Base-by-base conservation (phyloP, 2,888 invertebrate genomes). In the Cheilosia urbana region DNA sequence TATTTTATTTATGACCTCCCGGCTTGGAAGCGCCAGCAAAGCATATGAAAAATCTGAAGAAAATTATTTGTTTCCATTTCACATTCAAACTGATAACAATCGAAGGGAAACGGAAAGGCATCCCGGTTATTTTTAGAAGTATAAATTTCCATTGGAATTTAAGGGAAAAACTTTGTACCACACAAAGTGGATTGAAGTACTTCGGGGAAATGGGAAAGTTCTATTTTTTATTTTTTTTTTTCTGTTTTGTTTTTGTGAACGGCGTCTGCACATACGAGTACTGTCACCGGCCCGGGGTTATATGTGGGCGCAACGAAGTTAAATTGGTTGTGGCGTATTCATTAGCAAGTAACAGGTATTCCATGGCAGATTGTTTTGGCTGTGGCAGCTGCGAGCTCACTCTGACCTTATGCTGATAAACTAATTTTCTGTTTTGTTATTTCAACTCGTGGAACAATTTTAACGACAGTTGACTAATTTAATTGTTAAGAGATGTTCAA, bases 81-180 rank as follows among this genome's bases (percentile, higher is more conserved):
- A 47, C 47, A 47, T 47, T 57, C 21, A 30, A 51, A 65, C 37
- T 51, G 47, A 30, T 30, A 62, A 62, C 30, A 30, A 19, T 4
- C 5, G 21, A n/a, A 30, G 19, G 21, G 4, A 51, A 24, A 24
- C 15, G 7, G 21, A 51, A 51, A 68, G 49, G 49, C 49, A 66
- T 51, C 47, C 34, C 58, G 42, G 17, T 53, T 68, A 77, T 68
- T 68, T 68, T 68, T 60, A 76, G 76, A 76, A 60, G 51, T 60
- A 68, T 30, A 45, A 45, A 40, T 60, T 58, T 68, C 60, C 34
- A 60, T 21, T 76, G 17, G 34, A 68, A 60, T 51, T 68, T 66
- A 40, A 0, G 60, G 5, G 27, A 42, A 49, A n/a, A 63, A 73
- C 21, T 63, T 21, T 55, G 34, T 47, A 21, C 57, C 63, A 66